A percentile compares a stretch with the other conserved stretches of the same genome.
phyloP scores from a whole-genome alignment of 2,113 vertebrate genomes.

The Silurus meridionalis region DNA sequence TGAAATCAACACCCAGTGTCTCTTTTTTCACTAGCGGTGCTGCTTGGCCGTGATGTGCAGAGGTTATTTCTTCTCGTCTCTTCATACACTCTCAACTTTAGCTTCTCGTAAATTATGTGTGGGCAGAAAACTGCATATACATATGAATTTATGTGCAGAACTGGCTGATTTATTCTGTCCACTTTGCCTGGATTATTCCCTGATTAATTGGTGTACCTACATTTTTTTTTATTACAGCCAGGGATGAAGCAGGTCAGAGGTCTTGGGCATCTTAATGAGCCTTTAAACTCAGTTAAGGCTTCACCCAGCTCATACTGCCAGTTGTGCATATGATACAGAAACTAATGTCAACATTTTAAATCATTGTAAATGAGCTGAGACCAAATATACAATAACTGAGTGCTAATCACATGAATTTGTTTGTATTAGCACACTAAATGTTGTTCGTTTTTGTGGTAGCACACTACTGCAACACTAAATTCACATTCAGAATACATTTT shows the following conservation, averaged over 20 bases:
- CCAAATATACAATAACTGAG: background rate
- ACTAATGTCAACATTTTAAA: background rate
- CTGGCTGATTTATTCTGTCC: background rate
- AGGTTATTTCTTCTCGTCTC: background rate
- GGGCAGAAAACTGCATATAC: background rate
- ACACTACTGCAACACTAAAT: background rate
- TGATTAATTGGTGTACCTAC: constrained; percentile 48
- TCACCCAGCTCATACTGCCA: background rate
- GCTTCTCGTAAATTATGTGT: background rate
- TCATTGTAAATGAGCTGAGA: background rate
- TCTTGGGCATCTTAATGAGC: constrained; percentile 31
- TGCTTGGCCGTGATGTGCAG: background rate
- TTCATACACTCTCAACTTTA: background rate
- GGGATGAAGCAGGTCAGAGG: background rate
- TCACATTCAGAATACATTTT: no score
- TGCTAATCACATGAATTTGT: background rate
- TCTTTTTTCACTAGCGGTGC: background rate
- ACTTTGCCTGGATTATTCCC: constrained; percentile 11
- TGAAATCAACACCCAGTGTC: constrained; percentile 15
- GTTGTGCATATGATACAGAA: background rate
- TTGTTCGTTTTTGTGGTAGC: background rate
- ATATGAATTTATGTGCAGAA: background rate
- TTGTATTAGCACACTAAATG: no score
- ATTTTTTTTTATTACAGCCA: constrained; percentile 18
- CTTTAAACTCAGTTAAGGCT: constrained; percentile 34